A percentile compares a stretch with the other conserved stretches of the same genome.
Evolutionary conservation across 2,888 invertebrate genomes (phyloP).

Genomic region (Acanthococcus lagerstroemiae): DNA sequence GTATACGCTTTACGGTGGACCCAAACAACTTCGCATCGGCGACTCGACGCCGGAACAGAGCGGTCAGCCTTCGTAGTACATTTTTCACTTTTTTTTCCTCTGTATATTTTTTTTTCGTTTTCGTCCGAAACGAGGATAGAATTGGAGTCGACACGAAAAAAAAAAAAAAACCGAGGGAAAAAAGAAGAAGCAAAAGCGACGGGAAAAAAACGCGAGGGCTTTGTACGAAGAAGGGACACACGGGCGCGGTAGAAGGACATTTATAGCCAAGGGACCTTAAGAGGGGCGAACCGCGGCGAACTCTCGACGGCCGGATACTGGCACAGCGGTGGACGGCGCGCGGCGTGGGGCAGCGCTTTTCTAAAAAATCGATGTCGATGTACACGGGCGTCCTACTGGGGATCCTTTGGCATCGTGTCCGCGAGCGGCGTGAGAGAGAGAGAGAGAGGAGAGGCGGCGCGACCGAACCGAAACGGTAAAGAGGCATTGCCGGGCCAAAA

Average conservation of each 20-base stretch:
- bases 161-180: background rate
- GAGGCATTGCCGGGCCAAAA: conserved; percentile 23
- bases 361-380: conserved; percentile 27
- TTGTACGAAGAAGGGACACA: conserved; percentile 3
- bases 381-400: conserved; percentile 27
- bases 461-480: background rate
- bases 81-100: background rate
- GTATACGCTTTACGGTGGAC: too few relatives aligned
- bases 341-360: conserved; percentile 7
- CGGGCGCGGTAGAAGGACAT: conserved; percentile 21
- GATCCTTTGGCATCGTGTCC: conserved; percentile 24
- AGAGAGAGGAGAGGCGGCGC: background rate
- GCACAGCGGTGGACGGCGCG: conserved; percentile 5
- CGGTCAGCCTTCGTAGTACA: background rate
- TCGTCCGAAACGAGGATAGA: background rate
- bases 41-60: too few relatives aligned
- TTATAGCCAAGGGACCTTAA: conserved; percentile 26
- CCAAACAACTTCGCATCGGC: too few relatives aligned
- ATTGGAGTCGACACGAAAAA: background rate
- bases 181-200: background rate
- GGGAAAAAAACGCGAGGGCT: background rate
- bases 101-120: background rate
- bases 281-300: conserved; percentile 19
- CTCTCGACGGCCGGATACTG: conserved; percentile 15
- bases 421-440: conserved; percentile 7